A percentile compares a stretch with the other conserved stretches of the same genome.
Evolutionary conservation across 2,113 vertebrate species (phyloP).

Genomic region (Ivindomyrus marchei): DNA sequence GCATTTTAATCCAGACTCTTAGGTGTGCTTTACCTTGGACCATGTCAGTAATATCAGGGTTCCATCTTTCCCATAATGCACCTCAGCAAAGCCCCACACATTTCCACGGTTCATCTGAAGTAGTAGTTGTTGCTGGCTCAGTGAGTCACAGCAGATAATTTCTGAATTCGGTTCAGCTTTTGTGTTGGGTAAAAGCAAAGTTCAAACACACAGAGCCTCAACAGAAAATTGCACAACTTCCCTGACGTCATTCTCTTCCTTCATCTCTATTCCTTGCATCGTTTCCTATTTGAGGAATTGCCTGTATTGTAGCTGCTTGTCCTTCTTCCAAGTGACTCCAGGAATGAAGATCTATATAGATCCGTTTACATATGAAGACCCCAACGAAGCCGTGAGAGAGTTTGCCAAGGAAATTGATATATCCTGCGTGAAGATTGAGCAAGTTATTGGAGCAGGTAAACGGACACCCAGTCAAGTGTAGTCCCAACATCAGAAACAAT

Average conservation of each 20-base stretch:
- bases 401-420: conserved; percentile 99
- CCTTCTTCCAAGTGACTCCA: conserved; percentile 83
- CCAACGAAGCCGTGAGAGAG: conserved; percentile 93
- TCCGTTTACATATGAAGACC: conserved; percentile 97
- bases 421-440: conserved; percentile 97
- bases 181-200: background rate
- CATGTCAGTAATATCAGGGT: background rate
- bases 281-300: conserved; percentile 23
- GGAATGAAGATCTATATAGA: conserved; percentile 99
- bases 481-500: background rate
- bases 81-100: background rate
- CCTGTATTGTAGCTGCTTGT: conserved; percentile 42
- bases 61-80: background rate
- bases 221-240: background rate
- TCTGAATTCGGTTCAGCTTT: background rate
- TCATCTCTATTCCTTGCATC: background rate
- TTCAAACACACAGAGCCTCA: background rate
- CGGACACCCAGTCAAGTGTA: background rate
- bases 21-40: conserved; percentile 2
- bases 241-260: background rate
- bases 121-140: background rate
- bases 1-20: background rate
- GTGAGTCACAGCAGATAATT: background rate
- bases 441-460: conserved; percentile 97
- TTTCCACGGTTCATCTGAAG: background rate